Percentiles rank a stretch among this genome's conserved stretches.
phyloP scores from a whole-genome alignment of 2,888 invertebrate species.

The Drosophila barbarae region DNA sequence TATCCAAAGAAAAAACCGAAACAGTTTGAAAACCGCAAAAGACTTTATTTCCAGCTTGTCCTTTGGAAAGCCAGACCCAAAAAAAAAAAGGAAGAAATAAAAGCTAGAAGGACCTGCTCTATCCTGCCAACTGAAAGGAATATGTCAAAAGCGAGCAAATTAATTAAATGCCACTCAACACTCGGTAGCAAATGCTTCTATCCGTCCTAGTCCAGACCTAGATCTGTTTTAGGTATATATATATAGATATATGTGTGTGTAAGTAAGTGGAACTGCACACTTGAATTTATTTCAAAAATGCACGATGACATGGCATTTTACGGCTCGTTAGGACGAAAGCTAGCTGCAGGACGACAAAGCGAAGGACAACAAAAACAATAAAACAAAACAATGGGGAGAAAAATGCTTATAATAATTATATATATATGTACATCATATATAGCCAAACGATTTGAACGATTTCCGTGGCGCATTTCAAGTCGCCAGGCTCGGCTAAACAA shows the following conservation, averaged over 20 bases:
- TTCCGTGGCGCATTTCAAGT: slow-evolving; percentile 36
- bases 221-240: slow-evolving; percentile 2
- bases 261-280: slow-evolving; percentile 3
- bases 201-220: not conserved
- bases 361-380: slow-evolving; percentile 16
- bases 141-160: slow-evolving; percentile 50
- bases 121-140: slow-evolving; percentile 7
- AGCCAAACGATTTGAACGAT: slow-evolving; percentile 50
- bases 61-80: not conserved
- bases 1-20: slow-evolving; percentile 2
- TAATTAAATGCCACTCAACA: slow-evolving; percentile 72
- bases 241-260: not conserved
- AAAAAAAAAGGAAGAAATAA: not conserved
- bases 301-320: slow-evolving; percentile 44
- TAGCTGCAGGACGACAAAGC: slow-evolving; percentile 10
- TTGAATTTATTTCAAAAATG: slow-evolving; percentile 40
- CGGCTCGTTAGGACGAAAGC: slow-evolving; percentile 44
- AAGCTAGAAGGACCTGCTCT: not conserved
- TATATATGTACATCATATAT: slow-evolving; percentile 13
- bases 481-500: slow-evolving; percentile 40
- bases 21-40: slow-evolving; percentile 12
- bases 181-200: slow-evolving; percentile 21
- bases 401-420: slow-evolving; percentile 45
- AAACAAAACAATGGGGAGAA: slow-evolving; percentile 34
- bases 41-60: slow-evolving; percentile 52